Conservation (phyloP, 2,888 invertebrate species). For the Brachylomia viminalis region DNA sequence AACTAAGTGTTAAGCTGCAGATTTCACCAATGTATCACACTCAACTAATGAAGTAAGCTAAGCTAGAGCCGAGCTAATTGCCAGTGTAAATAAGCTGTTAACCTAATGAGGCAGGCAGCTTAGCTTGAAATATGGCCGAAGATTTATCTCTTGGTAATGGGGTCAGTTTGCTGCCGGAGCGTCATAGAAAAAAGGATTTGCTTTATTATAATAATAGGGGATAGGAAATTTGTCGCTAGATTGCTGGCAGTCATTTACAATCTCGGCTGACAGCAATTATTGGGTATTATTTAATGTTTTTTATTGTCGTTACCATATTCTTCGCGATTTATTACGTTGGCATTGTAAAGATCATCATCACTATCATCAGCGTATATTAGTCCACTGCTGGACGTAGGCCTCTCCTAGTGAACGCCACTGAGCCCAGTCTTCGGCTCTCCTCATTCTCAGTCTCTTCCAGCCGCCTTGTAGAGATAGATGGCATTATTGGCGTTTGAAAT, state of each 20-base stretch:
- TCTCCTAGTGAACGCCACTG: too few species aligned
- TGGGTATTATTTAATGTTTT: background rate
- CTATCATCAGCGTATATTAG: too few species aligned
- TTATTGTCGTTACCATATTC: background rate
- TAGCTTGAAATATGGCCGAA: slow-evolving; percentile 65
- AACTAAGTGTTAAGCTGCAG: slow-evolving; percentile 28
- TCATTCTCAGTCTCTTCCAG: too few species aligned
- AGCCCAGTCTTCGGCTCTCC: too few species aligned
- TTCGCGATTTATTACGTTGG: background rate
- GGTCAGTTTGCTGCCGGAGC: slow-evolving; percentile 22
- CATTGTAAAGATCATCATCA: background rate
- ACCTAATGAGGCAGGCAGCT: slow-evolving; percentile 61
- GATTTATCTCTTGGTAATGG: slow-evolving; percentile 57
- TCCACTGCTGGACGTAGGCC: too few species aligned
- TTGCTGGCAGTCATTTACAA: background rate
- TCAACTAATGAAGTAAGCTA: slow-evolving; percentile 66
- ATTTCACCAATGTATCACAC: slow-evolving; percentile 57
- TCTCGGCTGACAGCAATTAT: too few species aligned
- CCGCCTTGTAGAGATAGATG: background rate
- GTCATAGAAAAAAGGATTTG: background rate
- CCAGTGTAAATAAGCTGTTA: slow-evolving; percentile 74
- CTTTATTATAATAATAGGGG: too few species aligned
- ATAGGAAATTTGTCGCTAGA: background rate
- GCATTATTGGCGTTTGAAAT: background rate
- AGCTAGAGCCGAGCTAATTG: slow-evolving; percentile 71